These are phyloP conservation scores for Eueides isabella DNA, from an alignment of 1,140 invertebrate species.

Conservation along the genomic window DNA sequence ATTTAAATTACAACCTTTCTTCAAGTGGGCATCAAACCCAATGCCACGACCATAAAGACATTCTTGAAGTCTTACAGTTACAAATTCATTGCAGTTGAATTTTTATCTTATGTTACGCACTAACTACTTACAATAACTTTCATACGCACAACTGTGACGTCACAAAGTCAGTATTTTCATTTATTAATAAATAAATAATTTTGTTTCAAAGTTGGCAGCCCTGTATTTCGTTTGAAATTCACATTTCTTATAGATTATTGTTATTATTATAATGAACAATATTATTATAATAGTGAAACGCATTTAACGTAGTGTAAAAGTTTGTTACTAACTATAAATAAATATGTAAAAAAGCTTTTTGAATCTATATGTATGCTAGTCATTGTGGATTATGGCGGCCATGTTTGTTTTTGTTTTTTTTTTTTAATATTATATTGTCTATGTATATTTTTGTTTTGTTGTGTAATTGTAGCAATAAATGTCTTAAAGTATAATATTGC, in stretches of 20 bases:
- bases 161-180: no score
- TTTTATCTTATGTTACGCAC: no score
- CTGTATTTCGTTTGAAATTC: not conserved
- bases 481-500: no score
- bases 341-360: slow-evolving; percentile 22
- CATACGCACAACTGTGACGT: no score
- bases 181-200: no score
- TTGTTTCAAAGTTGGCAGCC: not conserved
- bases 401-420: slow-evolving; percentile 14
- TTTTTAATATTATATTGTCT: not conserved
- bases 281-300: no score
- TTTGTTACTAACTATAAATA: slow-evolving; percentile 20
- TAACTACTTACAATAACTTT: no score
- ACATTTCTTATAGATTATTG: not conserved
- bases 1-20: no score
- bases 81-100: no score
- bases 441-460: slow-evolving; percentile 1
- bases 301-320: slow-evolving; percentile 38
- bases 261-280: not conserved
- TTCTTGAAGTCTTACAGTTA: no score
- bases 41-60: no score
- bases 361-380: slow-evolving; percentile 38
- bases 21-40: no score
- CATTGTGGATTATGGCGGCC: slow-evolving; percentile 17
- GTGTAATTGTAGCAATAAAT: not conserved